These are phyloP conservation scores for Steinernema carpocapsae DNA, from an alignment of 2,888 invertebrate species.

Conservation along the genomic window DNA sequence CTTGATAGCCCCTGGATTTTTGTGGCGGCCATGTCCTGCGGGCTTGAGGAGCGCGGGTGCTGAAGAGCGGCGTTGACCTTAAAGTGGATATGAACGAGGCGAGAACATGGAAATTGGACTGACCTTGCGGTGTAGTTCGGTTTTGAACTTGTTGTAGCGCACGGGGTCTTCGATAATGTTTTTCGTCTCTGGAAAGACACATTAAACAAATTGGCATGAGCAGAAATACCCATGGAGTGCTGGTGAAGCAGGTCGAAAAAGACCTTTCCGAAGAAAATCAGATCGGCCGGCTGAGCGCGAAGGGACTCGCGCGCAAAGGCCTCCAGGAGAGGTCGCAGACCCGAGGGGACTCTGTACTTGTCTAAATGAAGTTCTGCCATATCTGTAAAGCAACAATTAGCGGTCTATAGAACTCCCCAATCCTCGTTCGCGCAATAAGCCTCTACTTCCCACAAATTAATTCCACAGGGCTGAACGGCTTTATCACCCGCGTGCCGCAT, in stretches of 20 bases:
- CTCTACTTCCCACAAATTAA: neutral
- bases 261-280: conserved; percentile 57
- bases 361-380: conserved; percentile 46
- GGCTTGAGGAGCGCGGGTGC: conserved; percentile 42
- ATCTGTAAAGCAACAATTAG: neutral
- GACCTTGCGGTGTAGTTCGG: conserved; percentile 69
- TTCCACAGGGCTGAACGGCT: neutral
- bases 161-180: conserved; percentile 60
- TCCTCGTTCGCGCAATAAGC: neutral
- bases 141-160: conserved; percentile 62
- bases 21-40: conserved; percentile 73
- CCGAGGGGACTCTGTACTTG: conserved; percentile 62
- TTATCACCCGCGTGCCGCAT: conserved; percentile 7
- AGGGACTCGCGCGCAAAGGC: conserved; percentile 55
- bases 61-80: conserved; percentile 27
- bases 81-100: conserved; percentile 7
- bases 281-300: conserved; percentile 60
- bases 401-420: neutral
- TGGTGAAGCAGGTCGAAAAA: conserved; percentile 63
- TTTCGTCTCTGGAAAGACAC: conserved; percentile 53
- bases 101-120: conserved; percentile 34
- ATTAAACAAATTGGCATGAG: conserved; percentile 6
- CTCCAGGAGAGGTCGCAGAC: conserved; percentile 64
- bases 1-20: conserved; percentile 85
- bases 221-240: conserved; percentile 55